Evolutionary conservation across 2,888 invertebrate species (phyloP), one percentile per base, ranked within the genome.

Genomic region (Cactoblastis cactorum): DNA sequence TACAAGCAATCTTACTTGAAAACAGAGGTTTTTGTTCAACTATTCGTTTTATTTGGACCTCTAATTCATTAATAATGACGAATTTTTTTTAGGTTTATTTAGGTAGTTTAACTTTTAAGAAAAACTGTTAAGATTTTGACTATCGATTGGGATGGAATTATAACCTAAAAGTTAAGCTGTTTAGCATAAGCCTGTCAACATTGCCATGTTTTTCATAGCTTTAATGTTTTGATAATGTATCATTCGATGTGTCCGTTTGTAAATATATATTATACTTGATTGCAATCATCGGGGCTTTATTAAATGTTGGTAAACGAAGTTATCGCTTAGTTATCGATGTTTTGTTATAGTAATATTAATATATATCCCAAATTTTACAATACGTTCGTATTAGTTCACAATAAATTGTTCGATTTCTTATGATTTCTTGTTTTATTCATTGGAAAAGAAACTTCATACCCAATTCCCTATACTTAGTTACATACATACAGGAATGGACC

Each of bases 331-430:
- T 74, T 80, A 78, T 82, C 78, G 73, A 83, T 80, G 86, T 87
- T 88, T 75, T 86, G 87, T 87, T 87, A 86, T 82, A 67, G 70
- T 79, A 84, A 77, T 77, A 81, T 81, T 81, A 80, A 79, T 84
- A 86, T 89, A 80, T 87, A 88, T 89, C 83, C 77, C 80, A 87
- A 88, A 88, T 86, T 89, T 79, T 88, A 88, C 83, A 82, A 83
- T 87, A 77, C 83, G 87, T 89, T 88, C 77, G 79, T 83, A 87
- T 88, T 83, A 87, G 82, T 89, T 87, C 82, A 81, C 80, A 87
- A 83, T 87, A 87, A 89, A 88, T 80, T 82, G 87, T 88, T 88
- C 85, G 63, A 84, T 77, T 80, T 80, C 80, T 75, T 71, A 51
- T 49, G 56, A 39, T 11, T 45, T 28, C 5, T 52, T 38, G 51